Evolutionary conservation across 2,888 invertebrate species (phyloP).

Genomic region (Pegoplata infirma): DNA sequence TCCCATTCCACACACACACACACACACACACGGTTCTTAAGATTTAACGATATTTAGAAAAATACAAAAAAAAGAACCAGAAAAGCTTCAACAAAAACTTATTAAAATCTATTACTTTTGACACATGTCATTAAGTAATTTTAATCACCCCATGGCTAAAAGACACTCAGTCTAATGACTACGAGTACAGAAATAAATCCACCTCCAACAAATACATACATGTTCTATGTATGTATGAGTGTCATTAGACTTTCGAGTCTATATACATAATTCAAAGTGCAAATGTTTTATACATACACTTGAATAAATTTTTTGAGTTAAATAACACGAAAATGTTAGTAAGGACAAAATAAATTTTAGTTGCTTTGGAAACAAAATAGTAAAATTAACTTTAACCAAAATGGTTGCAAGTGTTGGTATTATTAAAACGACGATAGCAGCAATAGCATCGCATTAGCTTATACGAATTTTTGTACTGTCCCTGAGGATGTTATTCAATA

Average conservation of each 20-base stretch:
- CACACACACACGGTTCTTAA: neutral
- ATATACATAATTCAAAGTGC: neutral
- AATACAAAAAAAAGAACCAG: neutral
- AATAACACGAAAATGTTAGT: too few relatives aligned
- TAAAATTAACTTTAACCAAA: too few relatives aligned
- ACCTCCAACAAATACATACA: neutral
- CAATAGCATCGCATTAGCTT: too few relatives aligned
- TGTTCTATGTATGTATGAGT: neutral
- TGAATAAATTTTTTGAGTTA: too few relatives aligned
- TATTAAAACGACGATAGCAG: too few relatives aligned
- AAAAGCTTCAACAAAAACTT: neutral
- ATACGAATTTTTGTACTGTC: too few relatives aligned
- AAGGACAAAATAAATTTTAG: too few relatives aligned
- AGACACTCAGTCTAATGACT: neutral
- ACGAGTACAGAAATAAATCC: neutral
- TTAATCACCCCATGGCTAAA: neutral
- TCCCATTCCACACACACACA: neutral
- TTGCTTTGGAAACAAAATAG: too few relatives aligned
- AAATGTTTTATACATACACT: neutral
- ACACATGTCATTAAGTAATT: neutral
- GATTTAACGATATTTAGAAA: neutral
- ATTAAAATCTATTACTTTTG: neutral
- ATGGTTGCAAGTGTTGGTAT: too few relatives aligned
- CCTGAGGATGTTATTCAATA: too few relatives aligned
- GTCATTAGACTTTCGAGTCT: neutral